Conservation (phyloP, 2,113 vertebrate genomes). For the Terrapene triunguis region DNA sequence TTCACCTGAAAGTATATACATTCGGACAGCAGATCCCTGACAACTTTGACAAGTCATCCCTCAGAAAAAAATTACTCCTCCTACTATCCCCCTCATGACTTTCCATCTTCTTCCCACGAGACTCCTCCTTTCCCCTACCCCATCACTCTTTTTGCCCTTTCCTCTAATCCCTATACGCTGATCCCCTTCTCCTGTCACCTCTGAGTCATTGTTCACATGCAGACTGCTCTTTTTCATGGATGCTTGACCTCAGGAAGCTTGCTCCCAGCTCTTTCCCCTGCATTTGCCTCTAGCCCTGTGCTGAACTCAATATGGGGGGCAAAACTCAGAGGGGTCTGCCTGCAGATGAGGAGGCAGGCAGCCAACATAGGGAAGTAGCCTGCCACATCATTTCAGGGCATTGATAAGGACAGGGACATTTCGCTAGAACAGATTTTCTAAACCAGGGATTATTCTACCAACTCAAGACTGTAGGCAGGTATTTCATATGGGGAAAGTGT, state of each 20-base stretch:
- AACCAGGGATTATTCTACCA: accelerated
- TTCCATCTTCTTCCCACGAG: not conserved
- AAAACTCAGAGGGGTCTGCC: not conserved
- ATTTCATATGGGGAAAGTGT: not conserved
- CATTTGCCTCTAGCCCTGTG: not conserved
- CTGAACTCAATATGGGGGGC: not conserved
- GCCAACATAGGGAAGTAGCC: not conserved
- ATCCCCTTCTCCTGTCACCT: accelerated
- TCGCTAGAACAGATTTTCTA: slow-evolving; percentile 5
- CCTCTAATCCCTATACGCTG: not conserved
- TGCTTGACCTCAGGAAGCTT: not conserved
- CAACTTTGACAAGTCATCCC: not conserved
- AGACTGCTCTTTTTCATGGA: not conserved
- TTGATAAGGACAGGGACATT: not conserved
- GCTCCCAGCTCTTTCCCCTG: not conserved
- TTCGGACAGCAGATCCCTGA: not conserved
- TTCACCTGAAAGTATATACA: slow-evolving; percentile 17
- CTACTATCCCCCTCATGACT: not conserved
- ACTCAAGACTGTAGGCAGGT: not conserved
- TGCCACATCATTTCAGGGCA: not conserved
- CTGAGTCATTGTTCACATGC: accelerated
- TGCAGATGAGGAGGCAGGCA: not conserved
- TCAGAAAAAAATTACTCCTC: not conserved
- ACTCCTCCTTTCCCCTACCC: accelerated
- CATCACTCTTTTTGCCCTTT: not conserved